Evolutionary conservation across 2,113 vertebrate species (phyloP).

Genomic region (Nothobranchius furzeri): DNA sequence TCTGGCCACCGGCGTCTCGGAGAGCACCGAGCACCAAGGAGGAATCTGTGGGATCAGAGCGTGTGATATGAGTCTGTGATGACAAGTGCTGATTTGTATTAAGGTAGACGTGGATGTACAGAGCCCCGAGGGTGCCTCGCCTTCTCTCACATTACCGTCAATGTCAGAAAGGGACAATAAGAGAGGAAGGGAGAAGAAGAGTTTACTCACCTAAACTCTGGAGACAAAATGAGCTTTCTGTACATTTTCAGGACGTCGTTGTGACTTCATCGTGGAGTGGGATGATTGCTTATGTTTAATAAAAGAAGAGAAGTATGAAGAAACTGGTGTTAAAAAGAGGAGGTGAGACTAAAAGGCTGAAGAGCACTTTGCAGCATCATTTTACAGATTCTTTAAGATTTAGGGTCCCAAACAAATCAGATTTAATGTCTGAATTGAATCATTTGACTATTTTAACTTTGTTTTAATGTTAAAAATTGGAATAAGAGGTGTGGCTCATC

Average conservation of each 20-base stretch:
- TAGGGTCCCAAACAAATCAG: too few species aligned
- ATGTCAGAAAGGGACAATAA: slow-evolving; percentile 70
- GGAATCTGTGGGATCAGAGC: slow-evolving; percentile 66
- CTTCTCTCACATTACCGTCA: slow-evolving; percentile 77
- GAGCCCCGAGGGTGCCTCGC: slow-evolving; percentile 72
- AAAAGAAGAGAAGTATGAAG: too few species aligned
- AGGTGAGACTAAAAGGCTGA: too few species aligned
- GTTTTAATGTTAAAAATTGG: too few species aligned
- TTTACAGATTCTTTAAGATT: too few species aligned
- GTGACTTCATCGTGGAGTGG: not conserved
- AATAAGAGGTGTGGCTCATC: too few species aligned
- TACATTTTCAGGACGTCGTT: not conserved
- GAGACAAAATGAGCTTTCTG: slow-evolving; percentile 4
- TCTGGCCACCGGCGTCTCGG: slow-evolving; percentile 70
- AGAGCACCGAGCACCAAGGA: slow-evolving; percentile 51
- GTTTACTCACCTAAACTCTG: slow-evolving; percentile 20
- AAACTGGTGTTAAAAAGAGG: too few species aligned
- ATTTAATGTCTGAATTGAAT: too few species aligned
- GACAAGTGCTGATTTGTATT: slow-evolving; percentile 82
- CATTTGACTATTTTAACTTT: too few species aligned
- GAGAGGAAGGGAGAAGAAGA: slow-evolving; percentile 14
- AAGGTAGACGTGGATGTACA: slow-evolving; percentile 72
- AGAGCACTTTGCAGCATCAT: too few species aligned
- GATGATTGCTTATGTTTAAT: not conserved
- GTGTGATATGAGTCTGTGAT: slow-evolving; percentile 79